Evolutionary conservation across 2,113 vertebrate genomes (phyloP), one percentile per base, ranked within the genome.

Genomic region (Catagonus wagneri): DNA sequence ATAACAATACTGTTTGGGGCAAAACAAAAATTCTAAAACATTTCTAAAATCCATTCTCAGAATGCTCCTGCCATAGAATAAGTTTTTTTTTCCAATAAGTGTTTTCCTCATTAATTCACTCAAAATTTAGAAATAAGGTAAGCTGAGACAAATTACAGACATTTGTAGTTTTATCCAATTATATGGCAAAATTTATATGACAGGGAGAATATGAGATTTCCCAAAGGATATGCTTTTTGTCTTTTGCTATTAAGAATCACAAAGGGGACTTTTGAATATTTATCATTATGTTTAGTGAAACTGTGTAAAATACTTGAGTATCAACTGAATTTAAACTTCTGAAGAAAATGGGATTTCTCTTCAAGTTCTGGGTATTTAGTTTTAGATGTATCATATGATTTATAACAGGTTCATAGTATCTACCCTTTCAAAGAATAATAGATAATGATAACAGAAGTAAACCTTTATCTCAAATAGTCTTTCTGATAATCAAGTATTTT

Each of bases 121-220:
- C 25, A 85, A 90, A 84, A 75, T 80, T 91, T 93, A 93, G 44
- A 86, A 92, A 92, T 65, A 56, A 34, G 19, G 27, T 89, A 69
- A 54, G 6, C 7, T 76, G 34, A 65, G 3, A 29, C 13, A 84
- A 25, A 75, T 87, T 80, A 65, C 17, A 75, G 17, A 63, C 20
- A 65, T 32, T 2, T 90, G 3, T 1, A 80, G 8, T 58, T 72
- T 69, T n/a, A 75, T 71, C 36, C 20, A 56, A 44, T 89, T 81
- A 76, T 25, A 84, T n/a, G 32, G 20, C 20, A 61, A 94, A 66
- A 13, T n/a, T 90, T 27, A 74, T 71, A 71, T 27, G 6, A 32
- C 14, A 86, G 9, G 32, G 23, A 76, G 15, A 65, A 71, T 14
- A 83, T 27, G 20, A 27, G 10, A 71, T 52, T 61, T 80, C 27